Evolutionary conservation across 2,113 vertebrate genomes (phyloP), one percentile per base, ranked within the genome.

Genomic region (Marmota flaviventris): DNA sequence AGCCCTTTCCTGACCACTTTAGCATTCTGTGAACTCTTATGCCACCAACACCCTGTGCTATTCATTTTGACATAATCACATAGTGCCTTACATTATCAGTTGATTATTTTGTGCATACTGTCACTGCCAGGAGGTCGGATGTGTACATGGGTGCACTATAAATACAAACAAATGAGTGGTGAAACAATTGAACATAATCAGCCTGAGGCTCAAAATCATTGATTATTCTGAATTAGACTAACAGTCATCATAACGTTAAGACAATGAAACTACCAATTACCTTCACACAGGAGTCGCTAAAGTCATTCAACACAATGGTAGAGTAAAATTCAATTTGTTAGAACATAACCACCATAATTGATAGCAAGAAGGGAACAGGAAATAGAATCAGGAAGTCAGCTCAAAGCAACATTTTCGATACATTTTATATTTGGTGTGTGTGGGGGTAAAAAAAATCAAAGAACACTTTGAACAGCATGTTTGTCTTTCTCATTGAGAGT

Each of bases 241-340:
- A 87, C 24, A 94, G 53, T 85, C 61, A 65, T 83, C 75, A 39
- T 77, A 94, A 96, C 8, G 16, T 27, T 75, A 73, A 86, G 67
- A 96, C 89, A 94, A 95, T 88, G 87, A 94, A 91, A 69, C 70
- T 76, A 95, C 88, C 81, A 95, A 94, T 95, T 91, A 87, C 48
- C 65, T 92, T 95, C 72, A 92, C 85, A 76, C 5, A 87, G 81
- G 93, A 81, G 63, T 79, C 72, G 76, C 65, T 63, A 51, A 92
- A 89, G 78, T 86, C 81, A 87, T 86, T 86, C 56, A 37, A 56
- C 65, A 69, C 61, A 65, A 76, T 13, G 76, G 67, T 17, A 90
- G 72, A 75, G 22, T 69, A 67, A 73, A 88, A 70, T 42, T 84
- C 58, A 94, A 76, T 91, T 63, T 76, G 89, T 76, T 81, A 77